Percentiles rank a stretch among this genome's conserved stretches.
These are phyloP conservation scores for Brassicogethes aeneus DNA, from an alignment of 2,888 invertebrate species.

Conservation along the genomic window DNA sequence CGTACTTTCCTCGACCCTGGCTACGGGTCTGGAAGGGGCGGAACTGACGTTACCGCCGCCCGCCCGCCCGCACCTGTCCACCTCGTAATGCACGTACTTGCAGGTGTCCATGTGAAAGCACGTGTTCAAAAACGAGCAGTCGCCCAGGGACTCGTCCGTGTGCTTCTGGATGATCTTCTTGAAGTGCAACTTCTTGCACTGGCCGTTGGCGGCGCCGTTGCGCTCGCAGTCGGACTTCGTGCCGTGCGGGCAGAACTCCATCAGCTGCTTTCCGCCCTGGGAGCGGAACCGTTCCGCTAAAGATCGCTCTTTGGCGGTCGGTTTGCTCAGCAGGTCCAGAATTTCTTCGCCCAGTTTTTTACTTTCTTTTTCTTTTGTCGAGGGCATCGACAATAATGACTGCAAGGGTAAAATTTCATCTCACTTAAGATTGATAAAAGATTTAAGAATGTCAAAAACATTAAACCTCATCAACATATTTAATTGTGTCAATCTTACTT, in stretches of 20 bases:
- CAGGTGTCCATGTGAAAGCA: slow-evolving; percentile 99
- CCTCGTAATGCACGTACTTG: slow-evolving; percentile 97
- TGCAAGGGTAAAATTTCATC: slow-evolving; percentile 41
- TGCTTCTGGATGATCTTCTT: slow-evolving; percentile 93
- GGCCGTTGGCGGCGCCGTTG: slow-evolving; percentile 40
- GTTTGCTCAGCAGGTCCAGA: slow-evolving; percentile 83
- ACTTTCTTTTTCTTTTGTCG: slow-evolving; percentile 89
- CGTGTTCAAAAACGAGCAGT: slow-evolving; percentile 96
- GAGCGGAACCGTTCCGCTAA: slow-evolving; percentile 94
- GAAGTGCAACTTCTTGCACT: slow-evolving; percentile 89
- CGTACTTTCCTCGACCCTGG: slow-evolving; percentile 38
- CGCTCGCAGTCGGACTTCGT: slow-evolving; percentile 81
- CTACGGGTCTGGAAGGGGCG: slow-evolving; percentile 25
- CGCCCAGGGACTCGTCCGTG: slow-evolving; percentile 70
- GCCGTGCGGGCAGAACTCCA: slow-evolving; percentile 95
- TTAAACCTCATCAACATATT: no score
- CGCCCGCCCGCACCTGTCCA: slow-evolving; percentile 63
- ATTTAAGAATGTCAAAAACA: no score
- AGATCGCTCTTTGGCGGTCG: slow-evolving; percentile 92
- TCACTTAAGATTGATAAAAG: no score
- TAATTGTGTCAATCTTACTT: no score
- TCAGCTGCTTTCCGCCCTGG: slow-evolving; percentile 85
- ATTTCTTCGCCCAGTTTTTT: slow-evolving; percentile 96
- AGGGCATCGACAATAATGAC: slow-evolving; percentile 84
- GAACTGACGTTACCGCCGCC: slow-evolving; percentile 33